phyloP scores from a whole-genome alignment of 2,113 vertebrate species.

The Hirundichthys speculiger region DNA sequence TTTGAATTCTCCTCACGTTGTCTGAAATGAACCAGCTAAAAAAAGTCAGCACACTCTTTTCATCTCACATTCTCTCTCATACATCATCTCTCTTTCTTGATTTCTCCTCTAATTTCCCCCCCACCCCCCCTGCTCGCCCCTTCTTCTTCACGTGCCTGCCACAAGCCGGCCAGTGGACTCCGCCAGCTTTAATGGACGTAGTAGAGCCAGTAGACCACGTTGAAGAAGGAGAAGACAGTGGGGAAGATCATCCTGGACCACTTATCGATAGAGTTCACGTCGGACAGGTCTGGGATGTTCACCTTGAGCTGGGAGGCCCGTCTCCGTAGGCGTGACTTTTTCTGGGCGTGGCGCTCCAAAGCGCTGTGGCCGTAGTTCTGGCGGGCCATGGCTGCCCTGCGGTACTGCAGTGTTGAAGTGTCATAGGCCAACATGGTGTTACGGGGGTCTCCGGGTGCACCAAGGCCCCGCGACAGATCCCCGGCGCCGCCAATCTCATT shows the following conservation, averaged over 20 bases:
- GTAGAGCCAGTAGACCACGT: constrained; percentile 99
- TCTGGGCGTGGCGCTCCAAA: constrained; percentile 96
- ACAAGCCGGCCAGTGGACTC: constrained; percentile 41
- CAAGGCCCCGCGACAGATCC: constrained; percentile 92
- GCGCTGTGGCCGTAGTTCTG: constrained; percentile 97
- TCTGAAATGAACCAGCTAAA: constrained; percentile 75
- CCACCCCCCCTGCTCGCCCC: constrained; percentile 44
- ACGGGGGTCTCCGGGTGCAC: constrained; percentile 87
- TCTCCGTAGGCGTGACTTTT: constrained; percentile 96
- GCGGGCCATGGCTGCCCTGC: constrained; percentile 92
- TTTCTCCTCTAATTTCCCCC: constrained; percentile 60
- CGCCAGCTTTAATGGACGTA: constrained; percentile 94
- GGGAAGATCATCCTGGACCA: constrained; percentile 99
- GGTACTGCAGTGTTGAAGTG: constrained; percentile 94
- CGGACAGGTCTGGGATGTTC: constrained; percentile 98
- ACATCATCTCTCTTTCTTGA: constrained; percentile 32
- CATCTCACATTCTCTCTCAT: constrained; percentile 70
- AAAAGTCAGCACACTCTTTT: constrained; percentile 72
- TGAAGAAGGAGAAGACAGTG: constrained; percentile 99
- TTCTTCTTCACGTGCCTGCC: constrained; percentile 49
- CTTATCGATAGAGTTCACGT: constrained; percentile 98
- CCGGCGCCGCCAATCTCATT: constrained; percentile 97
- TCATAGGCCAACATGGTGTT: constrained; percentile 97
- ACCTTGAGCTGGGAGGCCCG: constrained; percentile 98
- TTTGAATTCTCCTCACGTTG: constrained; percentile 50